Conservation (phyloP, 2,797 vertebrate species). For the Antrozous pallidus region DNA sequence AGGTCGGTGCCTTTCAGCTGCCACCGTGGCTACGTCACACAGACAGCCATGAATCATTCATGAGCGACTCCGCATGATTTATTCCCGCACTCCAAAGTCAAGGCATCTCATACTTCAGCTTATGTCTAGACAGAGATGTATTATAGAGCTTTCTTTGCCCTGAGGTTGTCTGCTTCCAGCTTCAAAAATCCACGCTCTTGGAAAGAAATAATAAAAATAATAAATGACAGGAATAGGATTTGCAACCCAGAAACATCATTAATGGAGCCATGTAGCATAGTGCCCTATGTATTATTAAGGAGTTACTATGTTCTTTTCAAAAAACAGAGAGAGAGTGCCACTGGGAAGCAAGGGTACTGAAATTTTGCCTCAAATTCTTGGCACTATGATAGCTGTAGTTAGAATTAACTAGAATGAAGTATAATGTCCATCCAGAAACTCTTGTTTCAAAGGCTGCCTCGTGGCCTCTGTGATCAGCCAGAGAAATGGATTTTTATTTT, state of each 20-base stretch:
- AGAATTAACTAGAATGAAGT: conserved; percentile 18
- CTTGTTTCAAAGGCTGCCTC: not conserved
- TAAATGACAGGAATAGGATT: conserved; percentile 59
- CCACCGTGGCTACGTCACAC: conserved; percentile 61
- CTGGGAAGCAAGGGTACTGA: conserved; percentile 29
- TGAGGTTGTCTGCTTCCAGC: conserved; percentile 57
- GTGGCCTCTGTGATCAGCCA: not conserved
- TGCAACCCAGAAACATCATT: conserved; percentile 63
- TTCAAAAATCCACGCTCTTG: conserved; percentile 49
- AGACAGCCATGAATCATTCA: conserved; percentile 76
- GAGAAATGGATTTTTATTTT: not conserved
- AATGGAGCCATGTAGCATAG: conserved; percentile 64
- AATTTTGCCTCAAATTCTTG: conserved; percentile 50
- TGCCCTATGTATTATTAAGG: conserved; percentile 66
- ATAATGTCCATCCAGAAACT: not conserved
- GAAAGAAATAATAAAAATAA: conserved; percentile 58
- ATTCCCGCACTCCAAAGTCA: conserved; percentile 69
- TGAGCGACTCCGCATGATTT: conserved; percentile 73
- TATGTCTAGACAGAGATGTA: conserved; percentile 68
- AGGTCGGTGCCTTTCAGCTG: conserved; percentile 66
- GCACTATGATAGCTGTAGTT: not conserved
- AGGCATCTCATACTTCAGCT: conserved; percentile 58
- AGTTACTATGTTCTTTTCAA: conserved; percentile 40
- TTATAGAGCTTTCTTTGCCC: conserved; percentile 57
- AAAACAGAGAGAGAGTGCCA: not conserved